phyloP scores from a whole-genome alignment of 2,113 vertebrate species.

The Passer domesticus region DNA sequence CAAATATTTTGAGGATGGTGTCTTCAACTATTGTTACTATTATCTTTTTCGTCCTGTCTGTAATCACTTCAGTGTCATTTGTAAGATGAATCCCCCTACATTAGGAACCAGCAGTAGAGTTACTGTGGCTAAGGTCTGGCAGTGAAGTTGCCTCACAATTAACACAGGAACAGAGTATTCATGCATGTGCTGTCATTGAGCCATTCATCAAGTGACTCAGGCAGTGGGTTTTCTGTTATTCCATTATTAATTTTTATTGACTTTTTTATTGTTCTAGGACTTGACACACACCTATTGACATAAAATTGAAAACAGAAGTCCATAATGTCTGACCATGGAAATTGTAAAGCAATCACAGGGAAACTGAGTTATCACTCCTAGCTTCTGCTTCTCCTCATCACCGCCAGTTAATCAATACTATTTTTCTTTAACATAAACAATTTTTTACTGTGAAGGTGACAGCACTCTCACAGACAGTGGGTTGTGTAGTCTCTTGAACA shows the following conservation, averaged over 20 bases:
- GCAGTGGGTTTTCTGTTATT: background rate
- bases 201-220: background rate
- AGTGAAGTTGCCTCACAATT: background rate
- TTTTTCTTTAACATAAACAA: background rate
- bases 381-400: background rate
- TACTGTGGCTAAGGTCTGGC: background rate
- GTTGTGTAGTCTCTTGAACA: background rate
- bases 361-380: background rate
- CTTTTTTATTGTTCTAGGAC: background rate
- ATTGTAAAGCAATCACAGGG: background rate
- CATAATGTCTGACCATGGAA: background rate
- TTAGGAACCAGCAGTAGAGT: background rate
- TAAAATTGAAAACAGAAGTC: background rate
- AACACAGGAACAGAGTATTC: background rate
- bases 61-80: background rate
- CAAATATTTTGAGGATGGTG: background rate
- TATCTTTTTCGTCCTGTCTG: background rate
- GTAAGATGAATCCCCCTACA: background rate
- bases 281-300: background rate
- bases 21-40: background rate
- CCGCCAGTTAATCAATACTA: fast-evolving
- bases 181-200: background rate
- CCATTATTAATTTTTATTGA: background rate
- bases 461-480: background rate
- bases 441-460: background rate